Percentiles rank a stretch among this genome's conserved stretches.
These are phyloP conservation scores for Lingula anatina DNA, from an alignment of 2,888 invertebrate genomes.

Conservation along the genomic window DNA sequence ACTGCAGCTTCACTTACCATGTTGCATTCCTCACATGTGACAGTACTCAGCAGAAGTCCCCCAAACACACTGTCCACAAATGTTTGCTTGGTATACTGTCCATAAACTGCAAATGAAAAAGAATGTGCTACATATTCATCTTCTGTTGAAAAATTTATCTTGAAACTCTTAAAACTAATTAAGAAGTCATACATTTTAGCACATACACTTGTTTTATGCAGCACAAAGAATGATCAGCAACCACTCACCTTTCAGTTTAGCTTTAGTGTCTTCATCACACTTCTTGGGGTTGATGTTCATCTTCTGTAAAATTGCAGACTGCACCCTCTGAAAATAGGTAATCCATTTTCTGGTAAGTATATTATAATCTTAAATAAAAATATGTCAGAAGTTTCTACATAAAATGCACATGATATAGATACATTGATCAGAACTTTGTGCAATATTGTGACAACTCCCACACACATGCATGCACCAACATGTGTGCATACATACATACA, in stretches of 20 bases:
- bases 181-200: neutral
- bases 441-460: too few relatives aligned
- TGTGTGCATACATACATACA: too few relatives aligned
- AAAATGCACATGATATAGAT: too few relatives aligned
- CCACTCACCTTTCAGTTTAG: constrained; percentile 63
- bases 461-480: too few relatives aligned
- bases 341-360: too few relatives aligned
- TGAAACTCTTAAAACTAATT: neutral
- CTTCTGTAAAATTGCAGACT: constrained; percentile 72
- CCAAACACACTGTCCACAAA: constrained; percentile 82
- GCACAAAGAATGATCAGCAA: neutral
- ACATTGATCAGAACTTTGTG: too few relatives aligned
- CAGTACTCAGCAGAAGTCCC: constrained; percentile 77
- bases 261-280: constrained; percentile 70
- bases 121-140: neutral
- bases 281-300: constrained; percentile 67
- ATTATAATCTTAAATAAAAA: too few relatives aligned
- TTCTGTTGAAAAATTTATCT: neutral
- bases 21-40: constrained; percentile 81
- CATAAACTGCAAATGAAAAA: constrained; percentile 40
- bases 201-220: too few relatives aligned
- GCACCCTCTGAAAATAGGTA: constrained; percentile 67
- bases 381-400: too few relatives aligned
- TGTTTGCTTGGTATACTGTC: constrained; percentile 53
- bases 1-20: constrained; percentile 43